These are phyloP conservation scores for Nymphicus hollandicus DNA, from an alignment of 2,113 vertebrate genomes.

Conservation along the genomic window DNA sequence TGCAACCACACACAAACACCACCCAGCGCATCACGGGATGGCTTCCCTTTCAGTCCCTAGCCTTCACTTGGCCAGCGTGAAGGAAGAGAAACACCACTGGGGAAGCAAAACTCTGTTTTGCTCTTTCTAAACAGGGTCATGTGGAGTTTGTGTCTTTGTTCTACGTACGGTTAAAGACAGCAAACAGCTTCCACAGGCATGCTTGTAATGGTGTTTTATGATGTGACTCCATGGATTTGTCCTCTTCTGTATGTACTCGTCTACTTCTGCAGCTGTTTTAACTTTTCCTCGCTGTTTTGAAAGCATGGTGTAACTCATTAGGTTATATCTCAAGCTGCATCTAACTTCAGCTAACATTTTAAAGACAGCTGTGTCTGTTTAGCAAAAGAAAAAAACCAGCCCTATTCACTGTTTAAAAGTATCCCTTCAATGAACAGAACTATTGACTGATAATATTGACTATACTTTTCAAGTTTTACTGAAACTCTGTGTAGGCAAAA, in stretches of 20 bases:
- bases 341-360: background rate
- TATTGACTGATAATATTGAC: background rate
- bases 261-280: background rate
- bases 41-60: background rate
- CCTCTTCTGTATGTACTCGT: background rate
- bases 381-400: background rate
- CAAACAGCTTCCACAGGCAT: slow-evolving; percentile 25
- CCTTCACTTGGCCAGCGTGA: background rate
- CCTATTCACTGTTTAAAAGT: background rate
- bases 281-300: background rate
- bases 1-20: background rate
- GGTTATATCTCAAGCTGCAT: background rate
- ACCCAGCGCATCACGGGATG: rapidly evolving
- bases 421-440: background rate
- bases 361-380: background rate
- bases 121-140: background rate
- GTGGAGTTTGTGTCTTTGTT: background rate
- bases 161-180: background rate
- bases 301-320: slow-evolving; percentile 5
- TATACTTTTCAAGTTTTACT: background rate
- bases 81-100: background rate
- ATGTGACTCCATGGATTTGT: background rate
- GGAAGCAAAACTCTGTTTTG: background rate
- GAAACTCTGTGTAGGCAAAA: background rate
- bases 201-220: background rate